Conservation (phyloP, 2,797 vertebrate genomes). For the Clarias laeviceps region DNA sequence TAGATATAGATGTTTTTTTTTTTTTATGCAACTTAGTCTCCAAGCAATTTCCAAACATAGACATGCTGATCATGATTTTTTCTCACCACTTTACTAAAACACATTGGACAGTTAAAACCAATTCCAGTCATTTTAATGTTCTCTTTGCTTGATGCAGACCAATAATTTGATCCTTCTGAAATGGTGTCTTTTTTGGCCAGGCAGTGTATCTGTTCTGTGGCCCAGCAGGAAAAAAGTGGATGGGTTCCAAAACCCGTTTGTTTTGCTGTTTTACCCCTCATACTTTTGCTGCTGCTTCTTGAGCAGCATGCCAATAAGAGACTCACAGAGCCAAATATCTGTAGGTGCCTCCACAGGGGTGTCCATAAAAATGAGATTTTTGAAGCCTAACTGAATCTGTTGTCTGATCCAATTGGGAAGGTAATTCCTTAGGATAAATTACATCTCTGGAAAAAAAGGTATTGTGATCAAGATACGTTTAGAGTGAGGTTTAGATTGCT, state of each 20-base stretch:
- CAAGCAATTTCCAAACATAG: no score
- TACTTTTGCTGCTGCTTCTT: constrained; percentile 29
- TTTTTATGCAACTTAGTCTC: no score
- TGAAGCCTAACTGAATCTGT: constrained; percentile 9
- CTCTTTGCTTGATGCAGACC: no score
- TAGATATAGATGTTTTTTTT: no score
- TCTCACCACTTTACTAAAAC: no score
- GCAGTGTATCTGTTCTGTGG: constrained; percentile 29
- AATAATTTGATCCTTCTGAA: no score
- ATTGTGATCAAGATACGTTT: neutral
- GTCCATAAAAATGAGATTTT: constrained; percentile 27
- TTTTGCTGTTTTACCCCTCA: constrained; percentile 48
- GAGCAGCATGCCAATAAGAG: constrained; percentile 46
- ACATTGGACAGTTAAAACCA: no score
- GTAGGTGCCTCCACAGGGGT: constrained; percentile 17
- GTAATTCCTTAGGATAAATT: constrained; percentile 6
- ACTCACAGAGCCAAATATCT: constrained; percentile 13
- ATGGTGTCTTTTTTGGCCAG: no score
- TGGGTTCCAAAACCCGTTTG: constrained; percentile 54
- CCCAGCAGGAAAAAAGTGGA: constrained; percentile 45
- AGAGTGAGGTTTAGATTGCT: constrained; percentile 2
- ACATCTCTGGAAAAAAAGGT: neutral
- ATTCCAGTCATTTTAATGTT: no score
- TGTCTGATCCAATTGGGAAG: neutral
- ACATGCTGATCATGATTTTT: no score